These are phyloP conservation scores for Camponotus fellah DNA, from an alignment of 2,888 invertebrate genomes.

Conservation along the genomic window DNA sequence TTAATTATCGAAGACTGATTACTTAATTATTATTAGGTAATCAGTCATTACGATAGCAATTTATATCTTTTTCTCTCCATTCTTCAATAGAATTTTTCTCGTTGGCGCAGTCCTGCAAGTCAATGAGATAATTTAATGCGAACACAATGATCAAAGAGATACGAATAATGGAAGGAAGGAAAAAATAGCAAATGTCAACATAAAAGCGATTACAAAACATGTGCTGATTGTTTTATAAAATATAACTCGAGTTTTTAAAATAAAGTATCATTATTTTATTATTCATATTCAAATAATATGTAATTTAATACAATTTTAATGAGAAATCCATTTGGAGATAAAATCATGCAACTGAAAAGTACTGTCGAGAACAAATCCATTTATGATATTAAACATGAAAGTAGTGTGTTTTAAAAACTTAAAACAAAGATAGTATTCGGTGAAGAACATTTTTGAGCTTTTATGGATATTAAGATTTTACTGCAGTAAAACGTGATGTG, in stretches of 20 bases:
- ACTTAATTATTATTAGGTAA: not conserved
- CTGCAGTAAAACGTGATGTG: not conserved
- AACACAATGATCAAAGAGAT: not conserved
- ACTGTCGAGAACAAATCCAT: slow-evolving; percentile 4
- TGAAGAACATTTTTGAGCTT: not conserved
- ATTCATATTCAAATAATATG: not conserved
- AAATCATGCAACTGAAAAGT: slow-evolving; percentile 26
- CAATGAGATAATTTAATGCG: not conserved
- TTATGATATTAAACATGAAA: slow-evolving; percentile 36
- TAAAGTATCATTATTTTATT: slow-evolving; percentile 9
- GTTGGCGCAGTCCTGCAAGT: not conserved
- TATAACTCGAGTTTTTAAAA: not conserved
- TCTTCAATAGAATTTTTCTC: not conserved
- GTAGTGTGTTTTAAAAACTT: not conserved
- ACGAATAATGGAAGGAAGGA: not conserved
- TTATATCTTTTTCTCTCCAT: not conserved
- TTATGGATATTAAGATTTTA: slow-evolving; percentile 28
- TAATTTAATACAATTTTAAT: not conserved
- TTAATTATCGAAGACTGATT: too few relatives aligned
- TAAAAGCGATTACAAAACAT: not conserved
- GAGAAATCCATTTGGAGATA: slow-evolving; percentile 9
- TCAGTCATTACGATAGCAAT: not conserved
- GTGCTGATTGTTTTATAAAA: not conserved
- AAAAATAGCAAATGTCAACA: slow-evolving; percentile 16
- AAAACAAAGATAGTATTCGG: not conserved